Conservation (phyloP, 2,113 vertebrate species). For the Gambusia holbrooki region DNA sequence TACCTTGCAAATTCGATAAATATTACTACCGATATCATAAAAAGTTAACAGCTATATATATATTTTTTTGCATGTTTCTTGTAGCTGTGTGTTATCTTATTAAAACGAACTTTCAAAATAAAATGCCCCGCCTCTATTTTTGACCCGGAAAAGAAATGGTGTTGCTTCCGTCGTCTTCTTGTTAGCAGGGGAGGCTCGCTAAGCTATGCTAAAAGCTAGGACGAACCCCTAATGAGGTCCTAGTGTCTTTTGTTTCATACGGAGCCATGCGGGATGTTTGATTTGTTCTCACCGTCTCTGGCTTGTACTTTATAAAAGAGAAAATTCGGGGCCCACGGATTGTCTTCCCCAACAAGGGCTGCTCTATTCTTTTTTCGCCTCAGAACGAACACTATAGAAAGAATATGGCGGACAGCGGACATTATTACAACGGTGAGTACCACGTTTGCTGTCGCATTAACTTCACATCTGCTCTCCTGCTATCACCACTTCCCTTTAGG, state of each 20-base stretch:
- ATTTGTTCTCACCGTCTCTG: neutral
- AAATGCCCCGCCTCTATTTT: neutral
- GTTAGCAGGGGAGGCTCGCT: conserved; percentile 27
- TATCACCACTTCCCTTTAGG: conserved; percentile 49
- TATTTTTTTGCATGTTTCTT: too few relatives aligned
- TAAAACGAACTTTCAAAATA: neutral
- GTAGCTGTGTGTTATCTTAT: neutral
- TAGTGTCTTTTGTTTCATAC: neutral
- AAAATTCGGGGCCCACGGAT: neutral
- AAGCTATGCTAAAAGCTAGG: neutral
- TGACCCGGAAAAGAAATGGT: conserved; percentile 37
- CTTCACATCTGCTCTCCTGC: conserved; percentile 15
- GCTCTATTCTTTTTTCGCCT: conserved; percentile 1
- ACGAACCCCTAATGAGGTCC: neutral
- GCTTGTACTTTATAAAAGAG: conserved; percentile 4
- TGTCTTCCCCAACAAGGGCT: neutral
- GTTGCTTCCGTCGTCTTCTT: conserved; percentile 31
- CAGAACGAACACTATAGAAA: conserved; percentile 24
- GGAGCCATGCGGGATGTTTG: neutral
- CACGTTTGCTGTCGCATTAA: neutral
- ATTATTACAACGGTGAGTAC: conserved; percentile 76
- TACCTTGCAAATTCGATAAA: too few relatives aligned
- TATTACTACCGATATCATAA: too few relatives aligned
- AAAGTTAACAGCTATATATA: too few relatives aligned
- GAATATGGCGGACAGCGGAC: conserved; percentile 77